phyloP scores from a whole-genome alignment of 2,888 invertebrate genomes.

The Microctonus aethiopoides region DNA sequence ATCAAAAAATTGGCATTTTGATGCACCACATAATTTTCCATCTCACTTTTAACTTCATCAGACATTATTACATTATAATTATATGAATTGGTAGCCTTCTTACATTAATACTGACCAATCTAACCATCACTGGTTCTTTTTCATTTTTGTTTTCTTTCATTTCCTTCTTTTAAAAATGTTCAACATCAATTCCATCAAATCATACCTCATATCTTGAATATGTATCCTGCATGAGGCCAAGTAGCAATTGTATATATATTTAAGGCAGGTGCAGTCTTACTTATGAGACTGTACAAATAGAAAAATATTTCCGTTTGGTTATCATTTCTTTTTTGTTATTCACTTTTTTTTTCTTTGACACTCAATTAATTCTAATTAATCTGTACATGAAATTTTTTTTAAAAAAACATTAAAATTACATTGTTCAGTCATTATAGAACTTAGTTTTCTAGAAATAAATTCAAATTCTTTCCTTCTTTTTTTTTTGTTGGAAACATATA shows the following conservation, averaged over 20 bases:
- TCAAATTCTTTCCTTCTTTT: background rate
- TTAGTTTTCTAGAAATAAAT: background rate
- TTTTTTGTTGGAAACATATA: background rate
- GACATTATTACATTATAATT: background rate
- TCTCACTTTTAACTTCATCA: background rate
- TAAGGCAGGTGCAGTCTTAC: slow-evolving; percentile 55
- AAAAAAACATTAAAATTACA: background rate
- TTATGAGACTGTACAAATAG: slow-evolving; percentile 48
- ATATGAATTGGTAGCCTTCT: background rate
- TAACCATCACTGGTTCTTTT: slow-evolving; percentile 21
- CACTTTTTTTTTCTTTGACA: background rate
- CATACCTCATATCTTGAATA: slow-evolving; percentile 18
- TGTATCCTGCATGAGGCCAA: slow-evolving; percentile 19
- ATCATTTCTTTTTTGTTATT: slow-evolving; percentile 11
- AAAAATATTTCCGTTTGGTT: slow-evolving; percentile 50
- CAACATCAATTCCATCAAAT: slow-evolving; percentile 28
- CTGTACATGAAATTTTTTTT: slow-evolving; percentile 4
- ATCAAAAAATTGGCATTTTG: background rate
- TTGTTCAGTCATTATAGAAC: background rate
- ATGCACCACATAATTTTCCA: background rate
- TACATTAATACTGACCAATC: slow-evolving; percentile 34
- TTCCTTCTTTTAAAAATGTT: slow-evolving; percentile 15
- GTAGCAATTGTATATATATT: slow-evolving; percentile 41
- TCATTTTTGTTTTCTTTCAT: too few relatives aligned
- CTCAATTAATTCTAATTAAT: background rate